A percentile compares a stretch with the other conserved stretches of the same genome.
Evolutionary conservation across 23 tunicate species (phyloP).

Genomic region (Clavelina lepadiformis): DNA sequence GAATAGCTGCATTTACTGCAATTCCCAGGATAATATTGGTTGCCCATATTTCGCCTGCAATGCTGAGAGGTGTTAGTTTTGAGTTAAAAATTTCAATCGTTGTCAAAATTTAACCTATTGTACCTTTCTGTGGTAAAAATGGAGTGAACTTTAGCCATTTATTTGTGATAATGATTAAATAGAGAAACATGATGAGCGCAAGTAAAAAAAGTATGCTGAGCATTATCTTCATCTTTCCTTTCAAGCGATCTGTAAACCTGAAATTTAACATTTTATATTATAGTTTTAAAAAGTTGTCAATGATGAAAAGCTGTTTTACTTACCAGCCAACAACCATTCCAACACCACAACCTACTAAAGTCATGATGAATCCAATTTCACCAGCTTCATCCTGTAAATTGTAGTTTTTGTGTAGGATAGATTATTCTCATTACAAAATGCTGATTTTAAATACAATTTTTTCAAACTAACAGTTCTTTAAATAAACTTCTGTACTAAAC

Average conservation of each 20-base stretch:
- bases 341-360: constrained; percentile 40
- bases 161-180: constrained; percentile 38
- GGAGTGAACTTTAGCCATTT: constrained; percentile 31
- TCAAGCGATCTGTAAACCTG: constrained; percentile 71
- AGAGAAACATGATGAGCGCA: constrained; percentile 33
- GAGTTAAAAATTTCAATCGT: too few species aligned
- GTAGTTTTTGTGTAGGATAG: too few species aligned
- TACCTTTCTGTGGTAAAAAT: constrained; percentile 43
- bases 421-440: too few species aligned
- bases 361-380: constrained; percentile 60
- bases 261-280: neutral
- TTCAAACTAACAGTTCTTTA: too few species aligned
- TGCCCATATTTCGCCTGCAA: constrained; percentile 72
- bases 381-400: constrained; percentile 47
- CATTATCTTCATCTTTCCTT: constrained; percentile 48
- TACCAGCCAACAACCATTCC: constrained; percentile 82
- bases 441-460: too few species aligned
- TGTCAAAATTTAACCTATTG: too few species aligned
- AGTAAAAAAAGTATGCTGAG: constrained; percentile 18
- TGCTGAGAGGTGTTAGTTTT: too few species aligned
- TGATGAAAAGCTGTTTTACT: constrained; percentile 14
- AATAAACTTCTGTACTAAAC: too few species aligned
- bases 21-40: constrained; percentile 53
- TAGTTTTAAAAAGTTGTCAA: constrained; percentile 10
- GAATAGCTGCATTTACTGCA: constrained; percentile 73